Evolutionary conservation across 2,888 invertebrate genomes (phyloP), one percentile per base, ranked within the genome.

Genomic region (Caenorhabditis macrosperma): DNA sequence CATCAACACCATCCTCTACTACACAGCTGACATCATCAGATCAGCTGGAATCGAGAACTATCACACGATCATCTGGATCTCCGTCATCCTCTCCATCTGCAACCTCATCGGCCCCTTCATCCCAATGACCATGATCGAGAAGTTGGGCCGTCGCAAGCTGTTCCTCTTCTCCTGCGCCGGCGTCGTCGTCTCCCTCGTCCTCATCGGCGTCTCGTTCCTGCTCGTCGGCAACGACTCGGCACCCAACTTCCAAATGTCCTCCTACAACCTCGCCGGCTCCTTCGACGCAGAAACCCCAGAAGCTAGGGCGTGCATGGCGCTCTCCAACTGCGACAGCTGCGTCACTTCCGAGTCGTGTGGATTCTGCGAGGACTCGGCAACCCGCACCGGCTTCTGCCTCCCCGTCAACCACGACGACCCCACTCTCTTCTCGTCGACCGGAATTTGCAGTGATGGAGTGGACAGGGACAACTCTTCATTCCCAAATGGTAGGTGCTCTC

Each of bases 1-100:
- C 20, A 93, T 93, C 84, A 93, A 93, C 88, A 93, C 93, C 3
- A 92, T 93, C 75, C 92, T 92, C 91, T 89, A 88, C 69, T 88
- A 88, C 81, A 88, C 88, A 1, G 87, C 86, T n/a, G 84, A 84
- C 7, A 85, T 88, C 35, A 88, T 88, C 33, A 67, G 86, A 30
- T 85, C 86, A 1, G 85, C 88, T n/a, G 88, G 88, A 50, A 82
- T 88, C 9, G 75, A 82, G 22, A 84, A 87, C 71, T 83, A 88
- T 50, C 87, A 86, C 71, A 86, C 84, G 0, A 85, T 85, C n/a
- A 88, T 88, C 30, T 86, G 84, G 86, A 88, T 88, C 15, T 85
- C 86, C 0, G 81, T 79, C 17, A 74, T 79, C 22, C 38, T 74
- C 0, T 68, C 74, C 1, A 54, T 79, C 24, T 83, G 86, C 50